phyloP scores from a whole-genome alignment of 2,113 vertebrate species.

The Onychostoma macrolepis region DNA sequence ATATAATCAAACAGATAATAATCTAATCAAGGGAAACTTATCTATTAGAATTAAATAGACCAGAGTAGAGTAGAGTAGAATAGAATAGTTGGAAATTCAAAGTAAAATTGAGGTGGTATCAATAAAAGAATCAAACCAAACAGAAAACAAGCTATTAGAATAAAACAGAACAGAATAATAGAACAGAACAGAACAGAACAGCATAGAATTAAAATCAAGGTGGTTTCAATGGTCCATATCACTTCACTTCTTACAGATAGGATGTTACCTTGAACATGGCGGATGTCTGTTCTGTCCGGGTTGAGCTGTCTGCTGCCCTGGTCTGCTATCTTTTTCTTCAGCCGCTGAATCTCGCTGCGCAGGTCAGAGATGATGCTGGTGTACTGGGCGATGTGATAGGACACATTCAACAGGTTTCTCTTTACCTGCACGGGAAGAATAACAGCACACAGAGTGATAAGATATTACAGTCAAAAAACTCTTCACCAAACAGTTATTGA shows the following conservation, averaged over 20 bases:
- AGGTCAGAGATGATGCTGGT: conserved; percentile 88
- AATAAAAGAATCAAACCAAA: neutral
- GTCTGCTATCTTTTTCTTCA: conserved; percentile 83
- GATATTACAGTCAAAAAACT: neutral
- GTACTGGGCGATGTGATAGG: conserved; percentile 90
- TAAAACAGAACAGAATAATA: neutral
- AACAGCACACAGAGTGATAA: neutral
- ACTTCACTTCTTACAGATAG: neutral
- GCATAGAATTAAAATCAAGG: neutral
- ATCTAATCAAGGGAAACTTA: neutral
- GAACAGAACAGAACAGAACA: neutral
- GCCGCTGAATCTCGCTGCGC: conserved; percentile 82
- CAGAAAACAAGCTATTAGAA: neutral
- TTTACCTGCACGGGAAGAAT: conserved; percentile 77
- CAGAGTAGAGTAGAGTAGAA: neutral
- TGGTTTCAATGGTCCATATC: neutral
- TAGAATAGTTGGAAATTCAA: neutral
- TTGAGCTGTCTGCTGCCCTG: conserved; percentile 71
- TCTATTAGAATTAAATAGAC: neutral
- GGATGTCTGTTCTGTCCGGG: conserved; percentile 74
- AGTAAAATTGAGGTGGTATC: neutral
- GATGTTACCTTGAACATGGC: conserved; percentile 80
- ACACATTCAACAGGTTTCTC: conserved; percentile 85
- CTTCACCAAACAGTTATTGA: neutral
- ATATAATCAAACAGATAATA: neutral